Conservation (phyloP, 2,113 vertebrate genomes). For the Eulacestoma nigropectus region DNA sequence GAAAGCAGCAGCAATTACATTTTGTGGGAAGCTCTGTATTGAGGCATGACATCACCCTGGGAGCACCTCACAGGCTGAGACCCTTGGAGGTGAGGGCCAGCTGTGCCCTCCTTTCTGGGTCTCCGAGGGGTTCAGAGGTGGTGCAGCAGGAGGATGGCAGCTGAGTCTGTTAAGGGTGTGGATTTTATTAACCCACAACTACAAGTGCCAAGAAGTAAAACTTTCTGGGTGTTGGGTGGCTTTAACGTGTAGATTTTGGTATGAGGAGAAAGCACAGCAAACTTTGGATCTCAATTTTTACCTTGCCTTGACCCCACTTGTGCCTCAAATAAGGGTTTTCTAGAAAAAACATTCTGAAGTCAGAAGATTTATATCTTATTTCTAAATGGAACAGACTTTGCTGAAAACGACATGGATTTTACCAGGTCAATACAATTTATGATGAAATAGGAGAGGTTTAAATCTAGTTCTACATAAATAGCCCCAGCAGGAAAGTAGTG, state of each 20-base stretch:
- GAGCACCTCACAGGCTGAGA: background rate
- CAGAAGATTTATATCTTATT: background rate
- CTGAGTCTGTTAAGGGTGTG: background rate
- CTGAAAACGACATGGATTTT: background rate
- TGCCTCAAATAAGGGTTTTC: background rate
- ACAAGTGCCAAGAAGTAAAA: background rate
- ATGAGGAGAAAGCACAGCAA: background rate
- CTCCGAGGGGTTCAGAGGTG: background rate
- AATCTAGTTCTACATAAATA: background rate
- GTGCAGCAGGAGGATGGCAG: background rate
- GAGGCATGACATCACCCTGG: background rate
- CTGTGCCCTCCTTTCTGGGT: background rate
- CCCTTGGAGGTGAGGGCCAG: background rate
- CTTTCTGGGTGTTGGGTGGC: background rate
- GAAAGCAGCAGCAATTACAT: background rate
- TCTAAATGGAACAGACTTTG: conserved; percentile 11
- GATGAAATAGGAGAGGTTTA: background rate
- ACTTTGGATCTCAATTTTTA: background rate
- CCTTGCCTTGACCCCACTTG: background rate
- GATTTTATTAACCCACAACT: background rate
- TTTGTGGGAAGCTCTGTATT: background rate
- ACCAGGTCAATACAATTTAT: conserved; percentile 23
- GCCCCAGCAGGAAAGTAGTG: background rate
- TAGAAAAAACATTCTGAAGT: background rate
- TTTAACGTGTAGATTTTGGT: background rate